Evolutionary conservation across 2,113 vertebrate species (phyloP).

Genomic region (Choloepus hoffmanni): DNA sequence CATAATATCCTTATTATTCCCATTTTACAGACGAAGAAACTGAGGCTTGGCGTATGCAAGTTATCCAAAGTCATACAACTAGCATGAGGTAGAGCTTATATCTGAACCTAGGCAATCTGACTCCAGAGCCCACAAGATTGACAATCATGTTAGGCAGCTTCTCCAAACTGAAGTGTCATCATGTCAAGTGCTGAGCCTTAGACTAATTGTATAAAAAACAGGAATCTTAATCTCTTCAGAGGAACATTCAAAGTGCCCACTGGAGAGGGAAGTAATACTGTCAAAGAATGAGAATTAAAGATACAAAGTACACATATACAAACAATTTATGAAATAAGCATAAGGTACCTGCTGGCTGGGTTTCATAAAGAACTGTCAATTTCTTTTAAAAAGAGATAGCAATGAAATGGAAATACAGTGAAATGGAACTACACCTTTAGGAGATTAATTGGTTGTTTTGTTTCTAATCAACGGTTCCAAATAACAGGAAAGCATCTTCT

Average conservation of each 20-base stretch:
- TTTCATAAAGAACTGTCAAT: neutral
- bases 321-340: slow-evolving; percentile 51
- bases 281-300: slow-evolving; percentile 23
- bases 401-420: neutral
- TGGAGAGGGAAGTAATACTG: neutral
- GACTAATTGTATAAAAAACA: neutral
- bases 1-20: neutral
- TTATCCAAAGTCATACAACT: neutral
- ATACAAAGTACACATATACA: slow-evolving; percentile 30
- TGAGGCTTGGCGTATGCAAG: neutral
- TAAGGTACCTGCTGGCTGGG: neutral
- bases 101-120: neutral
- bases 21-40: neutral
- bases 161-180: neutral
- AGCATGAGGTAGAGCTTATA: neutral
- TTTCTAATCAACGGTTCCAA: slow-evolving; percentile 23
- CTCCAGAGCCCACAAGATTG: neutral
- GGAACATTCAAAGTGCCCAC: neutral
- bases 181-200: neutral
- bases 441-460: slow-evolving; percentile 7
- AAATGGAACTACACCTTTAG: slow-evolving; percentile 19
- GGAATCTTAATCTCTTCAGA: neutral
- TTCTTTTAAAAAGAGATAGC: slow-evolving; percentile 18
- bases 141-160: neutral
- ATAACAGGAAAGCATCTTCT: neutral